Percentiles rank a stretch among this genome's conserved stretches.
Conservation (phyloP, 2,113 vertebrate genomes). For the Chascanopsetta lugubris region DNA sequence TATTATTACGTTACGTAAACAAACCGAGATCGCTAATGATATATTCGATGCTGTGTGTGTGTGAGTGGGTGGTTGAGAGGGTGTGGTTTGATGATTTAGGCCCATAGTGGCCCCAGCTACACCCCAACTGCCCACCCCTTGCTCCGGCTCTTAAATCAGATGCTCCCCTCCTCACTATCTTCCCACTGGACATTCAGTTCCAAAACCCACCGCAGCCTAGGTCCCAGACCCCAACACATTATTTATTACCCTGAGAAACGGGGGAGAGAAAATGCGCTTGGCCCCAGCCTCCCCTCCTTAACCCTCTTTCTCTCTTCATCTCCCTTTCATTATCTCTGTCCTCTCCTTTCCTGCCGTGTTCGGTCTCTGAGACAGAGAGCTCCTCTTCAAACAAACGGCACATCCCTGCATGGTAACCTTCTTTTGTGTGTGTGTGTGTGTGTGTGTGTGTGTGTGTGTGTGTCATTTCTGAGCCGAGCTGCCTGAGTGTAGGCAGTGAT, state of each 20-base stretch:
- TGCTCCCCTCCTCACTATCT: constrained; percentile 48
- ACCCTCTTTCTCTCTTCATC: constrained; percentile 48
- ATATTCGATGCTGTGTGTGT: neutral
- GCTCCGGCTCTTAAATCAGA: constrained; percentile 72
- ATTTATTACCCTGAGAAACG: constrained; percentile 61
- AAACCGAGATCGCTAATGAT: too few species aligned
- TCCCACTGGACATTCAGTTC: constrained; percentile 62
- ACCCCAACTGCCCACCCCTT: constrained; percentile 62
- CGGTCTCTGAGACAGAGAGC: constrained; percentile 15
- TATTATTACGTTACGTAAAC: too few species aligned
- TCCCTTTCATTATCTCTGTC: constrained; percentile 56
- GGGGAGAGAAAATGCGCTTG: neutral
- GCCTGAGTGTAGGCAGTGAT: constrained; percentile 41
- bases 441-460: too few species aligned
- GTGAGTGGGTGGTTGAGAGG: neutral
- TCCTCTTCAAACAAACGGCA: constrained; percentile 36
- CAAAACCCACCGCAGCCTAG: constrained; percentile 45
- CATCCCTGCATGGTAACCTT: constrained; percentile 50
- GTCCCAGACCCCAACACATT: constrained; percentile 56
- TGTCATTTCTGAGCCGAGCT: constrained; percentile 36
- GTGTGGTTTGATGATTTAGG: constrained; percentile 31
- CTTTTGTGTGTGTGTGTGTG: too few species aligned
- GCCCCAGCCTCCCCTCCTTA: constrained; percentile 54
- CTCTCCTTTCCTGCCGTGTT: constrained; percentile 28
- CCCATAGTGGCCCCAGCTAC: constrained; percentile 42